A percentile compares a stretch with the other conserved stretches of the same genome.
These are phyloP conservation scores for Marasmarcha lunaedactyla DNA, from an alignment of 2,888 invertebrate genomes.

Conservation along the genomic window DNA sequence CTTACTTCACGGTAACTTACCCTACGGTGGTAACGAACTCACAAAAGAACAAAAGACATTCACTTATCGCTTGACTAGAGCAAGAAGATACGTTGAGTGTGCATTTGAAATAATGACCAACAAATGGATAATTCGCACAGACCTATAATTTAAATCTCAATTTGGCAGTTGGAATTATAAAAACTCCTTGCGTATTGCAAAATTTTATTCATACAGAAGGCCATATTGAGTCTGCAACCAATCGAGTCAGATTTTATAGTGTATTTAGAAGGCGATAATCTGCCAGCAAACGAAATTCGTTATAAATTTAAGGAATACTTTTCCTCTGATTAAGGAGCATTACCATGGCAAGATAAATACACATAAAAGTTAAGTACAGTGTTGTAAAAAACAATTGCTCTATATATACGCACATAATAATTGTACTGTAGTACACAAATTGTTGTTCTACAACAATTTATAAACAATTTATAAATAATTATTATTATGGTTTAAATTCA, in stretches of 20 bases:
- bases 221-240: neutral
- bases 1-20: too few relatives aligned
- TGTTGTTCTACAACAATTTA: too few relatives aligned
- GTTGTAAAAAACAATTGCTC: too few relatives aligned
- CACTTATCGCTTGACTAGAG: neutral
- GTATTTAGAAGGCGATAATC: neutral
- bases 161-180: constrained; percentile 3
- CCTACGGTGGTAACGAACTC: constrained; percentile 2
- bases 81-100: neutral
- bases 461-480: too few relatives aligned
- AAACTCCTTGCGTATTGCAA: constrained; percentile 4
- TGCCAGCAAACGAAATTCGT: constrained; percentile 3
- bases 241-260: neutral
- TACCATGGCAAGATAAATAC: constrained; percentile 3
- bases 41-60: constrained; percentile 2
- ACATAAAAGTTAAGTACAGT: constrained; percentile 1
- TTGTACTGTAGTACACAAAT: too few relatives aligned
- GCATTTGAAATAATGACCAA: neutral
- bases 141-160: constrained; percentile 2
- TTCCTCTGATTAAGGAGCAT: constrained; percentile 3
- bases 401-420: too few relatives aligned
- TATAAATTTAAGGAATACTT: constrained; percentile 4
- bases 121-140: constrained; percentile 1
- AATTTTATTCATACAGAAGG: constrained; percentile 3
- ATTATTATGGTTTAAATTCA: constrained; percentile 1